phyloP scores from a whole-genome alignment of 2,797 vertebrate genomes.

The Rhadinocentrus ornatus region DNA sequence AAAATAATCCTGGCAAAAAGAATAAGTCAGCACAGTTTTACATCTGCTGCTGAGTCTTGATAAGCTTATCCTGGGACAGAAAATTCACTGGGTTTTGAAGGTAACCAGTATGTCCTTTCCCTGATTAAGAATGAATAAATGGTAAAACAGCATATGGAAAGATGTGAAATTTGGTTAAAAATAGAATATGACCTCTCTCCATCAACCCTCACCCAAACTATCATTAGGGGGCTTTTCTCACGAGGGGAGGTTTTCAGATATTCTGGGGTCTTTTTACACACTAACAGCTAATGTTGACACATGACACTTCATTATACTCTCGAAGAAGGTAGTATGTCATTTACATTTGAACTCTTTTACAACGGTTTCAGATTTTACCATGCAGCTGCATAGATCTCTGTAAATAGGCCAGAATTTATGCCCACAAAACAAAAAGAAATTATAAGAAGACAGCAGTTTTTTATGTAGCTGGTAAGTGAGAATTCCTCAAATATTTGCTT shows the following conservation, averaged over 20 bases:
- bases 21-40: conserved; percentile 24
- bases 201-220: background rate
- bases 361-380: background rate
- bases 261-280: conserved; percentile 33
- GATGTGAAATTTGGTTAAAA: background rate
- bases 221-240: conserved; percentile 40
- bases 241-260: conserved; percentile 41
- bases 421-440: background rate
- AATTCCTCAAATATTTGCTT: background rate
- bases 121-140: background rate
- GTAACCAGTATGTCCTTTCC: background rate
- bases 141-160: background rate
- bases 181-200: background rate
- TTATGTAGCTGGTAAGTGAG: background rate
- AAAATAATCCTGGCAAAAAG: conserved; percentile 29
- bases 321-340: conserved; percentile 21
- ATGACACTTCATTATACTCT: conserved; percentile 35
- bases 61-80: background rate
- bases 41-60: conserved; percentile 1
- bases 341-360: conserved; percentile 1
- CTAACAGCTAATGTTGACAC: conserved; percentile 26
- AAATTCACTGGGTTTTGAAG: background rate
- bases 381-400: background rate
- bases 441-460: background rate
- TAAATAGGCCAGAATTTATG: background rate